Evolutionary conservation across 2,113 vertebrate species (phyloP).

Genomic region (Brachionichthys hirsutus): DNA sequence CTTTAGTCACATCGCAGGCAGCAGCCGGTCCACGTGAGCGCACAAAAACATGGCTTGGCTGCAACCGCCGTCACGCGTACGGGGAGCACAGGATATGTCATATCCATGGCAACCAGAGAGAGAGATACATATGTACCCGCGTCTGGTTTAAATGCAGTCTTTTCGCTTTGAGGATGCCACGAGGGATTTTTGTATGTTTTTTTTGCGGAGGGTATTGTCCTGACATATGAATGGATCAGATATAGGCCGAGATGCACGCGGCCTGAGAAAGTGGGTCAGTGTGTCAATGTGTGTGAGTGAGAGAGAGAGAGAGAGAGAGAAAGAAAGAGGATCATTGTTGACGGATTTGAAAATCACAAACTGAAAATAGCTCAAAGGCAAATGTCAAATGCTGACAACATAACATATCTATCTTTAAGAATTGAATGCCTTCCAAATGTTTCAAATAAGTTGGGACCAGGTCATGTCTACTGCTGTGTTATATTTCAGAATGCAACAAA

Average conservation of each 20-base stretch:
- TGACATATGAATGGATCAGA: not conserved
- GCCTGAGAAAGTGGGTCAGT: slow-evolving; percentile 69
- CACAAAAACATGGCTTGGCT: slow-evolving; percentile 48
- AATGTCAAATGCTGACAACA: too few relatives aligned
- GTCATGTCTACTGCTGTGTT: too few relatives aligned
- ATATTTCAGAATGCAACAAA: too few relatives aligned
- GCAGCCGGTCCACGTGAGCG: slow-evolving; percentile 54
- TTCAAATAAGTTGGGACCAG: too few relatives aligned
- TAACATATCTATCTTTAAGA: too few relatives aligned
- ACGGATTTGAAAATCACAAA: too few relatives aligned
- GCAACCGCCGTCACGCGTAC: not conserved
- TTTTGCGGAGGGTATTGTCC: not conserved
- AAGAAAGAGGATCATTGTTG: too few relatives aligned
- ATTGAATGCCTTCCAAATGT: too few relatives aligned
- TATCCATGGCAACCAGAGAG: not conserved
- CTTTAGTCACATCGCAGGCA: slow-evolving; percentile 48
- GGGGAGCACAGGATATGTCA: not conserved
- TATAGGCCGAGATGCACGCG: slow-evolving; percentile 2
- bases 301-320: too few relatives aligned
- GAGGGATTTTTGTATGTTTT: not conserved
- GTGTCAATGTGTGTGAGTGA: slow-evolving; percentile 58
- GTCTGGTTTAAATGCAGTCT: not conserved
- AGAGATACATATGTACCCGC: not conserved
- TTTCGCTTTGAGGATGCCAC: not conserved
- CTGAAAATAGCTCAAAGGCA: too few relatives aligned